These are phyloP conservation scores for Pseudonaja textilis DNA, from an alignment of 2,113 vertebrate genomes.

Conservation along the genomic window DNA sequence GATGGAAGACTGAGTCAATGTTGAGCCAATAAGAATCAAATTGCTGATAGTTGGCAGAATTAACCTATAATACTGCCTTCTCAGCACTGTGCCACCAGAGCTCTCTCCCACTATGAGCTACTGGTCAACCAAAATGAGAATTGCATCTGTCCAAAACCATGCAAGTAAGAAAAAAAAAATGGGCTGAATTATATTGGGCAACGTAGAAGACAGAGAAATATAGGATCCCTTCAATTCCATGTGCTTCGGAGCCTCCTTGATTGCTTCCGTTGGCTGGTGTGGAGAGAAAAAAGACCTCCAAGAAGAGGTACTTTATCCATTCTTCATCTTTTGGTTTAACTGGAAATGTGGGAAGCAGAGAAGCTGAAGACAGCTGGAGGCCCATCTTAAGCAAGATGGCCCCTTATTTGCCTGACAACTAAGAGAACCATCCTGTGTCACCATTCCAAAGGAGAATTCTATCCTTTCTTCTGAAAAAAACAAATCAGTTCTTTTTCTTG, in stretches of 20 bases:
- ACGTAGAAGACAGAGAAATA: neutral
- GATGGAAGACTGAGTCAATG: no score
- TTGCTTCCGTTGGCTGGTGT: neutral
- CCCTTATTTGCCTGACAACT: neutral
- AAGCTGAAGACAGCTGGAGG: neutral
- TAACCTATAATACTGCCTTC: no score
- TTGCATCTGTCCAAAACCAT: slow-evolving; percentile 24
- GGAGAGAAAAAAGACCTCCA: neutral
- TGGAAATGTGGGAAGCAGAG: neutral
- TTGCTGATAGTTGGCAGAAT: no score
- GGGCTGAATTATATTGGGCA: neutral
- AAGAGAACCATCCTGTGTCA: neutral
- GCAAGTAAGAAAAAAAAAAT: slow-evolving; percentile 40
- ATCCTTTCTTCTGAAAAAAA: neutral
- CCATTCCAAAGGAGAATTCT: neutral
- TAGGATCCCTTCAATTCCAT: neutral
- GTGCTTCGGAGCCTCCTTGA: neutral
- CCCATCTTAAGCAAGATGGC: neutral
- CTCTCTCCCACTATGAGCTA: neutral
- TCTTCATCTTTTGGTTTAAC: neutral
- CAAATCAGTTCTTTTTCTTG: neutral
- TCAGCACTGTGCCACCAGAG: no score
- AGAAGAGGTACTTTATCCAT: neutral
- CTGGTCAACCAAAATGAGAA: slow-evolving; percentile 29
- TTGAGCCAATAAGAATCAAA: no score